A percentile compares a stretch with the other conserved stretches of the same genome.
These are phyloP conservation scores for Helleia helle DNA, from an alignment of 2,888 invertebrate genomes.

Conservation along the genomic window DNA sequence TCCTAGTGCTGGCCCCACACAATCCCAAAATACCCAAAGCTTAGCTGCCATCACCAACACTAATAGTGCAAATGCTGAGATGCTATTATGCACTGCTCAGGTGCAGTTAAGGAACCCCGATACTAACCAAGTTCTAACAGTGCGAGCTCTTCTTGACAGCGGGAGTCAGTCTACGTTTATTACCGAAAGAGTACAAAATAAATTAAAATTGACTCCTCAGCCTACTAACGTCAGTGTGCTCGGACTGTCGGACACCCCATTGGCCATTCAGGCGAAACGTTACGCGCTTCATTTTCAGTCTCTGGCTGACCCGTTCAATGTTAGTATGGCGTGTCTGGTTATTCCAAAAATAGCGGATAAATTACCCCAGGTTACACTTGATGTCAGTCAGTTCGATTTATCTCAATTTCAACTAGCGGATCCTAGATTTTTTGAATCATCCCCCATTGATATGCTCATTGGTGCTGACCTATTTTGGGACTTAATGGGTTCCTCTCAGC, in stretches of 20 bases:
- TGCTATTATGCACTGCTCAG: constrained; percentile 19
- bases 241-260: constrained; percentile 12
- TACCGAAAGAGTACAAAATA: constrained; percentile 13
- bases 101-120: constrained; percentile 18
- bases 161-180: constrained; percentile 20
- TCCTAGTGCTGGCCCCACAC: too few species aligned
- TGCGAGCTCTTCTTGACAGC: constrained; percentile 9
- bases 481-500: constrained; percentile 9
- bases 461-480: too few species aligned
- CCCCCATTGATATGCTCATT: too few species aligned
- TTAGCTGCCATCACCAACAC: too few species aligned
- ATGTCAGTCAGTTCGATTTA: constrained; percentile 15
- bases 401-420: too few species aligned
- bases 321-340: not conserved
- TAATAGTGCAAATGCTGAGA: constrained; percentile 5
- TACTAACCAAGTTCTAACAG: constrained; percentile 11
- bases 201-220: too few species aligned
- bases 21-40: not conserved
- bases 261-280: too few species aligned
- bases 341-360: not conserved
- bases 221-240: constrained; percentile 11
- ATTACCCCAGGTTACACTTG: constrained; percentile 7
- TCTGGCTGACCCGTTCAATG: not conserved
- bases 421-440: too few species aligned
- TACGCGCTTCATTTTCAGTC: too few species aligned